Percentiles rank a stretch among this genome's conserved stretches.
phyloP scores from a whole-genome alignment of 2,888 invertebrate species.

The Agrilus biguttatus region DNA sequence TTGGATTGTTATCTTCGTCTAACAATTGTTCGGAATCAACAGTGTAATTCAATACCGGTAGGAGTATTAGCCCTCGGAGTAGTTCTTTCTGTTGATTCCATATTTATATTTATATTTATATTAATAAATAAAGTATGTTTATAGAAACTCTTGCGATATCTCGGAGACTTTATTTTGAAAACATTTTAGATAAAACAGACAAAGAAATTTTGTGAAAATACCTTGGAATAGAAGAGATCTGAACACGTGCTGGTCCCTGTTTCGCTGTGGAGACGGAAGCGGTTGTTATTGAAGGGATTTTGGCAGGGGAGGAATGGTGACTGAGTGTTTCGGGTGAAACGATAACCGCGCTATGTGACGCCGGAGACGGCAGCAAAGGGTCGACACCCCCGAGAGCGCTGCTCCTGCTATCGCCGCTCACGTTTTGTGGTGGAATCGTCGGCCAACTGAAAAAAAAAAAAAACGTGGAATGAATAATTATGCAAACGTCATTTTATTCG shows the following conservation, averaged over 20 bases:
- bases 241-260: conserved; percentile 32
- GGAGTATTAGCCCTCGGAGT: too few species aligned
- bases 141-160: too few species aligned
- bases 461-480: neutral
- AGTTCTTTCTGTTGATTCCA: too few species aligned
- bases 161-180: too few species aligned
- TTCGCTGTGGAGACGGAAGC: neutral
- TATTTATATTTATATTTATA: too few species aligned
- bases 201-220: conserved; percentile 12
- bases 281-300: conserved; percentile 13
- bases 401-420: conserved; percentile 47
- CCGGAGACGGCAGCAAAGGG: conserved; percentile 58
- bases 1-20: too few species aligned
- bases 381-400: conserved; percentile 36
- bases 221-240: conserved; percentile 41
- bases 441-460: conserved; percentile 33
- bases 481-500: too few species aligned
- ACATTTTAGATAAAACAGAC: too few species aligned
- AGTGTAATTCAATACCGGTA: too few species aligned
- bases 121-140: too few species aligned
- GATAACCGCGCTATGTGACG: conserved; percentile 57
- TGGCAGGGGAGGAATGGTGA: conserved; percentile 51
- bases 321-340: conserved; percentile 63
- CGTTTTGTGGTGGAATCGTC: conserved; percentile 47
- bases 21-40: too few species aligned